Base-by-base conservation (phyloP, 2,797 vertebrate species). In the Protonibea diacanthus region DNA sequence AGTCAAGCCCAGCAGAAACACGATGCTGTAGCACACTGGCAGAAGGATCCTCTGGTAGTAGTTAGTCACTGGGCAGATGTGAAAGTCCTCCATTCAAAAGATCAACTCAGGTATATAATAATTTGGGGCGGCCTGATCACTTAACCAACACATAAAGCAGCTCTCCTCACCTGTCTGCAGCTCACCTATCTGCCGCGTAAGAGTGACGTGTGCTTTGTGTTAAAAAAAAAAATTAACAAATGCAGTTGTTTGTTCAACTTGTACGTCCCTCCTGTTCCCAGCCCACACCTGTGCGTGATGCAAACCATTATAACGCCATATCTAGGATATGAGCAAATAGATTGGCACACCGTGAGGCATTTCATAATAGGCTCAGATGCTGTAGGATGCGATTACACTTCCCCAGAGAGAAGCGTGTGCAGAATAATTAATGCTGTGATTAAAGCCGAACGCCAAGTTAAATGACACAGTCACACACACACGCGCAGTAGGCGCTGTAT, bases 401-500 rank as follows among this genome's bases (percentile, higher is more conserved):
- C 90, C 85, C 85, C 77, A 61, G 92, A 92, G 94, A 94, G 91
- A 20, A 91, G 42, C 13, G 79, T 84, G 80, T 6, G 90, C 55
- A 40, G 90, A 88, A 91, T 94, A 94, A 94, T 95, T 91, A 83
- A 76, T 49, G 82, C 20, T n/a, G 78, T 90, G 92, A 95, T 94
- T 88, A 93, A 95, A 94, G 89, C 77, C 93, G 89, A 92, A 93
- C 85, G 88, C 88, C 85, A 89, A 94, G 93, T 95, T 94, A 95
- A 95, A 94, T 80, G 94, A 87, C 89, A 89, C 80, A 64, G 40
- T 82, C 84, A 82, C 47, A n/a, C n/a, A n/a, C 76, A 71, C 61
- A 25, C 62, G 21, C 40, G 25, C 51, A 20, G 86, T 75, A 88
- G 88, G 86, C 59, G 56, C 71, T 18, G 67, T 60, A 56, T 76